Conservation (phyloP, 2,797 vertebrate genomes). For the Catostomus latipinnis region DNA sequence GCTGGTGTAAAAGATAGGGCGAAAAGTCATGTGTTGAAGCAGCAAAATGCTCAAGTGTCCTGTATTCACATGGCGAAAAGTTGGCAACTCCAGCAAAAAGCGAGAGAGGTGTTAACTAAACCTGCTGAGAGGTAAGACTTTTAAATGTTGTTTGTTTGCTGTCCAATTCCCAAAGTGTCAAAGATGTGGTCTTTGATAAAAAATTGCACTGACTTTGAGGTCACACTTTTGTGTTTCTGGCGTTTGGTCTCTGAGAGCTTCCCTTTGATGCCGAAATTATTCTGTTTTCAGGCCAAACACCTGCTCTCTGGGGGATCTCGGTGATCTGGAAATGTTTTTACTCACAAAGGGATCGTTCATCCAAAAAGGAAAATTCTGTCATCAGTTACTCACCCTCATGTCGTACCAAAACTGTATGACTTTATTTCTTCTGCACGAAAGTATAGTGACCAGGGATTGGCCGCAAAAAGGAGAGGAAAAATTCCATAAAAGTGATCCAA, state of each 20-base stretch:
- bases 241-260: conserved; percentile 41
- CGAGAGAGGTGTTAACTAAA: background rate
- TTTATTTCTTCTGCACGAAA: too few relatives aligned
- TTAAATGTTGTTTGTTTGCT: background rate
- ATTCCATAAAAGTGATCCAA: too few relatives aligned
- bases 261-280: conserved; percentile 51
- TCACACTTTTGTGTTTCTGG: background rate
- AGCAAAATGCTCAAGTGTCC: too few relatives aligned
- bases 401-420: too few relatives aligned
- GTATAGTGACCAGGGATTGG: too few relatives aligned
- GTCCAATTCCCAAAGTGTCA: background rate
- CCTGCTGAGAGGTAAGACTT: conserved; percentile 8
- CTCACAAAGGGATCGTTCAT: background rate
- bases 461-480: too few relatives aligned
- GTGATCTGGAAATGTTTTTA: background rate
- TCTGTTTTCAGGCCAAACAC: conserved; percentile 34
- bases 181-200: background rate
- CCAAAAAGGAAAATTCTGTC: background rate
- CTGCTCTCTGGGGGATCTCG: conserved; percentile 1
- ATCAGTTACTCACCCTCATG: too few relatives aligned
- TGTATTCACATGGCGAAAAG: too few relatives aligned
- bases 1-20: too few relatives aligned
- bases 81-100: too few relatives aligned
- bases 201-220: conserved; percentile 12
- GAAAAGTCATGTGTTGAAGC: too few relatives aligned